Base-by-base conservation (phyloP, 2,888 invertebrate species). In the Chaetogeoica ovagalla region DNA sequence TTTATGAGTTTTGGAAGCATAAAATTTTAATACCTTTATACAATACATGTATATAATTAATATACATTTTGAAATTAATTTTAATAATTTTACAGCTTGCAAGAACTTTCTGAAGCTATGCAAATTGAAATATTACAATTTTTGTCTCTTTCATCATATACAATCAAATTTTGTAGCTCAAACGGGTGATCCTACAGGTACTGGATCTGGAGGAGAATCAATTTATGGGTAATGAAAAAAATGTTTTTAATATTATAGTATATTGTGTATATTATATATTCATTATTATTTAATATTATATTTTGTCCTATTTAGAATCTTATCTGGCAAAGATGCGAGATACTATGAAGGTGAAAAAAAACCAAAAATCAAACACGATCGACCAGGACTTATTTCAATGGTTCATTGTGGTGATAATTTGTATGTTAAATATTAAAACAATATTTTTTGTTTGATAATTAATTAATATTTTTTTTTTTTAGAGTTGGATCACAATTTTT, bases 121-220 rank as follows among this genome's bases (percentile, higher is more conserved):
- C 89, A 98, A 97, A 88, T 89, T 95, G 84, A 99, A 99, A 87
- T 98, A 97, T 87, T 99, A 98, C 90, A 99, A 99, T 87, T 95
- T 91, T 87, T 94, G 93, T 86, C 88, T 98, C 55, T 97, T 99
- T 85, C 97, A 98, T 86, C 93, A 94, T 0, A 93, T 99, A 75
- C 94, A 96, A 88, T 91, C 92, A 86, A 94, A 95, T 82, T 97
- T 98, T 85, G 95, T 98, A 83, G 98, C 98, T 0, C 99, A 99
- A 88, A 95, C 97, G 57, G 98, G 99, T 5, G 98, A 99, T 87
- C 98, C 98, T 0, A 92, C 93, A 0, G 96, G 96, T 0, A 92
- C 91, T 82, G 95, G 98, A 6, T 91, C 91, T 84, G 97, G 96
- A 7, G 99, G 99, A 43, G 92, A 94, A 86, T 97, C 97, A 0